Evolutionary conservation across 2,113 vertebrate genomes (phyloP), one percentile per base, ranked within the genome.

Genomic region (Microcebus jonahi): DNA sequence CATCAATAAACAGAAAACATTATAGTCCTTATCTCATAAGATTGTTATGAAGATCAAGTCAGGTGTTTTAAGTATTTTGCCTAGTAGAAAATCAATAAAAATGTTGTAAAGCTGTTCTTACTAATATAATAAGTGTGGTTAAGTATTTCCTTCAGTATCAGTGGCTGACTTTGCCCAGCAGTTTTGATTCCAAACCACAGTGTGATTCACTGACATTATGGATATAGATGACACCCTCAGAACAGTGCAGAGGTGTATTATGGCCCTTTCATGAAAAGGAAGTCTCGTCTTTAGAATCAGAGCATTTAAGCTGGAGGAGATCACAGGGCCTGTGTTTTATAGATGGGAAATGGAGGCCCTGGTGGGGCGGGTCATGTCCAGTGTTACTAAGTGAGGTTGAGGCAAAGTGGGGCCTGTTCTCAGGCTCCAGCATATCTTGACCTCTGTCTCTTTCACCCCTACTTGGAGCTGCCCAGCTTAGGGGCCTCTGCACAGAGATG

Each of bases 61-160:
- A 89, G 39, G 14, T 29, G 34, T 85, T 55, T 57, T 55, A 61
- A 96, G 11, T 85, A 48, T 36, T 89, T 75, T 83, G n/a, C 25
- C 27, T n/a, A 55, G 53, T 65, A 95, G 77, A 67, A 36, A 21
- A 82, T 94, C 81, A 91, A 39, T 86, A 45, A 93, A 77, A 90
- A 61, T 55, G 23, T 77, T 73, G 45, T 1, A 6, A 42, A 70
- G 20, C 61, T 88, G 6, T 42, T 90, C 5, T 42, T 73, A 76
- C 50, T 76, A 15, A 92, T 71, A 20, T 20, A 57, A 77, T 83
- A 59, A 70, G 21, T 50, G 7, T 1, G 12, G 31, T 57, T 68
- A 36, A 21, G 5, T 73, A 80, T 25, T 55, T 88, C 34, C 45
- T 83, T 45, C 2, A 0, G 50, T 29, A 45, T 48, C 7, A 48